Base-by-base conservation (phyloP, 2,888 invertebrate genomes). In the Dicycla oo region DNA sequence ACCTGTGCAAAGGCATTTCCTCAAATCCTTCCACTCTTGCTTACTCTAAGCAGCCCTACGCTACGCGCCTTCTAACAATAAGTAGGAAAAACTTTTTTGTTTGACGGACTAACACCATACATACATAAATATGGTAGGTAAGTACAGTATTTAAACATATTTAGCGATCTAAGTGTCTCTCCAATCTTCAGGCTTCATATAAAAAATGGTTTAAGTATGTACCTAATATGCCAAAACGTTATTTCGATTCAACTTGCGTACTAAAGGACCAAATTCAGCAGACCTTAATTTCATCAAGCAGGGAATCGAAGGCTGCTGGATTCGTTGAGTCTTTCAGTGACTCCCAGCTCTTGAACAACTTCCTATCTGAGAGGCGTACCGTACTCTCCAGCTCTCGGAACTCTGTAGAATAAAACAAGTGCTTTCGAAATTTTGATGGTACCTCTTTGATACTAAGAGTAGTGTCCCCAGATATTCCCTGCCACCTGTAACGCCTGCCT, bases 331-430 rank as follows among this genome's bases (percentile, higher is more conserved):
- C 94, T 69, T 93, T 94, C 23, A 95, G 80, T 30, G 91, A 81
- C 76, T 96, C 96, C 95, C 95, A 96, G 71, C 71, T 94, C 79
- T 94, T 95, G 86, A 86, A 96, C 60, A 96, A 86, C 80, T 94
- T 95, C 8, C 96, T 89, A 71, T 96, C 96, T 0, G 95, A 93
- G 3, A 92, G 83, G 0, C 96, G 92, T 20, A 95, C 93, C 0
- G 92, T 90, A 75, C 87, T 93, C 82, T 96, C 96, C 38, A 95
- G 81, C 75, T 95, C 95, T 1, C 94, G 93, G 11, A 92, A 85
- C 81, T 96, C 95, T 95, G 87, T 38, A 34, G n/a, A 65, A 18
- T 54, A 38, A 38, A 15, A 47, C 5, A 47, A 61, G 20, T 15
- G 20, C 45, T 15, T 30, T 61, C 20, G 20, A n/a, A n/a, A n/a